Percentiles rank a stretch among this genome's conserved stretches.
These are phyloP conservation scores for Catocala sponsa DNA, from an alignment of 2,888 invertebrate genomes.

Conservation along the genomic window DNA sequence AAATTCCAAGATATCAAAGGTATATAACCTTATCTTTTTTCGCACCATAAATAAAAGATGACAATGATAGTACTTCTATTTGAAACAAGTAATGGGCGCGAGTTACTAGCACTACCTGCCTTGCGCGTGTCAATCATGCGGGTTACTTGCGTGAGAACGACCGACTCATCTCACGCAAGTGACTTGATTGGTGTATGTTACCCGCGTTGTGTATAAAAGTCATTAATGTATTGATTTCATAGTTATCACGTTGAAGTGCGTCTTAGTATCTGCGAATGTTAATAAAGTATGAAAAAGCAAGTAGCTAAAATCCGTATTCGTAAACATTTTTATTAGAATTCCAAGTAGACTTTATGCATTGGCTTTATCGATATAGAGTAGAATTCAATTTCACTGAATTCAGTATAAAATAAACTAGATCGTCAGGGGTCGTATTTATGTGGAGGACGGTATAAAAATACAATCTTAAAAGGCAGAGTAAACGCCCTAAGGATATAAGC, in stretches of 20 bases:
- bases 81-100: no score
- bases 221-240: no score
- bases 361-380: constrained; percentile 58
- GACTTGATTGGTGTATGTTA: no score
- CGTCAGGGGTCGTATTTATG: constrained; percentile 67
- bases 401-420: constrained; percentile 68
- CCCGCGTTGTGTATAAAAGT: no score
- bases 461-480: constrained; percentile 62
- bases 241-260: not conserved
- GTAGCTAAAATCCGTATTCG: constrained; percentile 49
- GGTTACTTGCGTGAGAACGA: no score
- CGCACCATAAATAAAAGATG: no score
- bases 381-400: constrained; percentile 68
- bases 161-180: no score
- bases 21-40: no score
- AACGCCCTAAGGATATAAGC: constrained; percentile 62
- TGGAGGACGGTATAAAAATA: constrained; percentile 64
- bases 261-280: not conserved
- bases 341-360: constrained; percentile 61
- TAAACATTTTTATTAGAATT: constrained; percentile 64
- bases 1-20: no score
- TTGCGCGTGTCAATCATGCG: no score
- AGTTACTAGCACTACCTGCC: no score
- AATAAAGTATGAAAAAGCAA: constrained; percentile 21
- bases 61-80: no score